Evolutionary conservation across 2,113 vertebrate species (phyloP), one percentile per base, ranked within the genome.

Genomic region (Ifrita kowaldi): DNA sequence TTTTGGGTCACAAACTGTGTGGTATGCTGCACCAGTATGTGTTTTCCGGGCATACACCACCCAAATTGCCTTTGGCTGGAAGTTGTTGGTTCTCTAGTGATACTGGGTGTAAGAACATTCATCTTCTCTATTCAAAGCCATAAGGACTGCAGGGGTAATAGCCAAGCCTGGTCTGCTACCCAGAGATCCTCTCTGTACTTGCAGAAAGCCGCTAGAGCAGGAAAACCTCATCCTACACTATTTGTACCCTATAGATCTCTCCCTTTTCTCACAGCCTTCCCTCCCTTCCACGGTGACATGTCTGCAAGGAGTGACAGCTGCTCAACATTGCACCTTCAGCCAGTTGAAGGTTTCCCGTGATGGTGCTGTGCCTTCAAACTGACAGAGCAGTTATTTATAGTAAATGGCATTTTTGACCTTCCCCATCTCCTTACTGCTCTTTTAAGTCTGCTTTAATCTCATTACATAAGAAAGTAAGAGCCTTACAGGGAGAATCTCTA

Each of bases 361-460:
- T 39, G 57, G 6, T 71, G 8, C 32, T 65, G 50, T 64, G 37
- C n/a, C 26, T 91, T 81, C 44, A 33, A 62, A 59, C 27, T 75
- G 24, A 39, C 56, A 46, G 46, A 77, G 47, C 50, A 27, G 85
- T 79, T 89, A 84, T 93, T 96, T 94, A 84, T 81, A 71, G 77
- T 63, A 53, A 81, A 71, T n/a, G 56, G 60, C 65, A 93, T 76
- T 89, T 94, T 95, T 95, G 49, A 94, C 87, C 87, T 96, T 94
- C 84, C 70, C 88, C 53, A 79, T 89, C 93, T 89, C 70, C 87
- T 94, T 91, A 76, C 57, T 89, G 64, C 41, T 96, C 91, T 82
- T 94, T 89, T 93, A 96, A 96, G 49, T 85, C 94, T 87, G 32
- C 60, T 92, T 92, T 87, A 95, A 96, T 96, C 94, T 96, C 84